Conservation (phyloP, 1,140 invertebrate species). For the Acromyrmex charruanus region DNA sequence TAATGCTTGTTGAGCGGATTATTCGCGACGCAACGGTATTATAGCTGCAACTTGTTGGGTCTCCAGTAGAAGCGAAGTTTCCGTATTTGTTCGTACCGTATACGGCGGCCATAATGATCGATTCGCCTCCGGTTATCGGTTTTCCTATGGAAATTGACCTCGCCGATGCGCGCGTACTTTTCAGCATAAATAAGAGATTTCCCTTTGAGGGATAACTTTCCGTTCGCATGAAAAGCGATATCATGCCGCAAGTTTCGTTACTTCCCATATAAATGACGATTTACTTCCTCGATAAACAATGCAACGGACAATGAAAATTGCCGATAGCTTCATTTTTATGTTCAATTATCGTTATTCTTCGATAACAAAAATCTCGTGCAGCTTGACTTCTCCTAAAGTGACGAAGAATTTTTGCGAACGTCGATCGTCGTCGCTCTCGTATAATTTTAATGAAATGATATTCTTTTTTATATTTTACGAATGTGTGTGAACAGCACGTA, state of each 20-base stretch:
- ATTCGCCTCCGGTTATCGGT: slow-evolving; percentile 49
- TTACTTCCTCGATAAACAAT: not conserved
- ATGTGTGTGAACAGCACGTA: not conserved
- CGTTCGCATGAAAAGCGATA: slow-evolving; percentile 40
- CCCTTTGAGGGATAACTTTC: slow-evolving; percentile 61
- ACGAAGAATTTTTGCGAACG: not conserved
- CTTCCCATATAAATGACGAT: slow-evolving; percentile 13
- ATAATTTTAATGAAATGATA: not conserved
- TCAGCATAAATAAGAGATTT: slow-evolving; percentile 45
- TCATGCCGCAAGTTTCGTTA: slow-evolving; percentile 19
- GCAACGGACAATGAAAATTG: not conserved
- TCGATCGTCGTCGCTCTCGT: not conserved
- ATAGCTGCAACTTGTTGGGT: slow-evolving; percentile 46
- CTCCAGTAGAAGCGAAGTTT: slow-evolving; percentile 34
- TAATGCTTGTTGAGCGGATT: slow-evolving; percentile 33
- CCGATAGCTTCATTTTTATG: not conserved
- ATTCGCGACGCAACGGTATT: slow-evolving; percentile 29
- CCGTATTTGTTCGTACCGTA: slow-evolving; percentile 23
- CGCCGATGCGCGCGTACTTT: slow-evolving; percentile 35
- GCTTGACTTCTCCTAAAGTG: not conserved
- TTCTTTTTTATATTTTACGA: slow-evolving; percentile 12
- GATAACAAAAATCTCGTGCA: slow-evolving; percentile 31
- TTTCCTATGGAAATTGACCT: slow-evolving; percentile 48
- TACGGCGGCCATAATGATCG: slow-evolving; percentile 41
- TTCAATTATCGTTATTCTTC: slow-evolving; percentile 14